These are phyloP conservation scores for Ciona savignyi DNA, from an alignment of 23 tunicate genomes.

Conservation along the genomic window DNA sequence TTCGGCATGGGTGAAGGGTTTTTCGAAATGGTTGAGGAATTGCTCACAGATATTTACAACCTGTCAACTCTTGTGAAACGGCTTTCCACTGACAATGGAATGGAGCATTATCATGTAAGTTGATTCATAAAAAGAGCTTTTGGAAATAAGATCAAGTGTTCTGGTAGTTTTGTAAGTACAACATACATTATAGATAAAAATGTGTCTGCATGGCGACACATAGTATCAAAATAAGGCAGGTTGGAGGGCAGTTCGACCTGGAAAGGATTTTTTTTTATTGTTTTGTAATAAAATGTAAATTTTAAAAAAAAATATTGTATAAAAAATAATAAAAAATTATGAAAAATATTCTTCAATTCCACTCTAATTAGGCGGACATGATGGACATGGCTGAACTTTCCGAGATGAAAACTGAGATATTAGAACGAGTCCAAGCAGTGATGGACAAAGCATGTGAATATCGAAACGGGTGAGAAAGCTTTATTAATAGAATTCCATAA, in stretches of 20 bases:
- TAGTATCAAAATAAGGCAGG: no score
- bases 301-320: no score
- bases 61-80: slow-evolving; percentile 73
- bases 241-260: no score
- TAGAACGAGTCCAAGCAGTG: slow-evolving; percentile 74
- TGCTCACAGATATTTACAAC: slow-evolving; percentile 72
- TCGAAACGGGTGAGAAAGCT: slow-evolving; percentile 96
- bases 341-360: no score
- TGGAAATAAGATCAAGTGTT: no score
- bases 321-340: no score
- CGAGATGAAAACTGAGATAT: slow-evolving; percentile 81
- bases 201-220: no score
- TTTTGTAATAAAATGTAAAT: no score
- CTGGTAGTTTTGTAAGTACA: no score
- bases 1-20: slow-evolving; percentile 62
- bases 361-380: slow-evolving; percentile 87
- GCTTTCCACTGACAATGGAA: slow-evolving; percentile 38
- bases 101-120: slow-evolving; percentile 67
- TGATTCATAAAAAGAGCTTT: neutral
- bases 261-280: no score
- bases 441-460: slow-evolving; percentile 95
- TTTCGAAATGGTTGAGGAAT: slow-evolving; percentile 69
- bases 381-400: slow-evolving; percentile 85
- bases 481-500: no score
- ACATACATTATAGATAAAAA: no score